Base-by-base conservation (phyloP, 2,113 vertebrate genomes). In the Protomyctophum bolini region DNA sequence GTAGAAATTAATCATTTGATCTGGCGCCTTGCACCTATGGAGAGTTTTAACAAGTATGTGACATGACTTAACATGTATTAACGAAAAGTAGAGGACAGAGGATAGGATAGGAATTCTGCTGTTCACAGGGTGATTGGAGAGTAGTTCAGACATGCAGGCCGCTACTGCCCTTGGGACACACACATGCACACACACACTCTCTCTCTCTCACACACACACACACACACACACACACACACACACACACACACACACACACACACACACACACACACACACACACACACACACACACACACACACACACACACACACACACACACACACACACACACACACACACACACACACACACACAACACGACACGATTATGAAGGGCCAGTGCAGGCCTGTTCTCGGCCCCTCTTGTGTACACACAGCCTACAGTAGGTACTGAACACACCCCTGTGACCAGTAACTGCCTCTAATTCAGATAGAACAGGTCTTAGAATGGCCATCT, bases 331-430 rank as follows among this genome's bases (percentile, higher is more conserved):
- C 54, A 58, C 14, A 52, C 59, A 73, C 28, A 79, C 63, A 61
- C 63, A 55, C 60, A 73, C 14, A 65, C 15, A 58, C n/a, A 66
- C 48, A 52, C 10, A 66, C 12, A 62, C 28, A 56, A 60, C 33
- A 66, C 46, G 49, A 11, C 63, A 70, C 45, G 72, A 69, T 45
- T 64, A 66, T 51, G 52, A 68, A 51, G 75, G 77, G 65, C 83
- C 83, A 83, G 87, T 80, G 41, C 69, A 73, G 72, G 71, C 84
- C 82, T 86, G 82, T 60, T 68, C 14, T 66, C 2, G 29, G 60
- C 29, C 47, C 14, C 52, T 33, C 59, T 47, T 79, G 56, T 72
- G 68, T 61, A 64, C 7, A 15, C 61, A 65, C 65, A 21, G 28
- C 58, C 49, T 66, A 6, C 64, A 58, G 59, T 33, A 55, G 33